Evolutionary conservation across 1,140 invertebrate species (phyloP).

Genomic region (Chymomyza costata): DNA sequence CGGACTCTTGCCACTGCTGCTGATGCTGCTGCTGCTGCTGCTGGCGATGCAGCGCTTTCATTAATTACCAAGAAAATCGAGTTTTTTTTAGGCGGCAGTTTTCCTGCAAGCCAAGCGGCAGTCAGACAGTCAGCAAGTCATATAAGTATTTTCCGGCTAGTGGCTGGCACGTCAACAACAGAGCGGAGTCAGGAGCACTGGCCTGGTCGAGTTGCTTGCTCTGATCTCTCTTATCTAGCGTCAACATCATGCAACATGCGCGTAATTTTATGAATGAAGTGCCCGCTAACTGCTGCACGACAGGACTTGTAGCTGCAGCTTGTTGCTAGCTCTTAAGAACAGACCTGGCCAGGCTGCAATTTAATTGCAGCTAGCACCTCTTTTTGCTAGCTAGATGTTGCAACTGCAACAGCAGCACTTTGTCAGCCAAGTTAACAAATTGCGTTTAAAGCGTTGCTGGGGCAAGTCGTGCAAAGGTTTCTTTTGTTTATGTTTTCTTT

Average conservation of each 20-base stretch:
- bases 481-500: background rate
- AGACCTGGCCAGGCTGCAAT: slow-evolving; percentile 46
- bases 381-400: slow-evolving; percentile 22
- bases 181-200: slow-evolving; percentile 6
- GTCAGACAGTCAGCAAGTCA: slow-evolving; percentile 41
- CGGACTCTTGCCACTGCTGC: background rate
- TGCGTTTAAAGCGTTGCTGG: slow-evolving; percentile 51
- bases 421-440: slow-evolving; percentile 71
- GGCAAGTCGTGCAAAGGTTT: slow-evolving; percentile 6
- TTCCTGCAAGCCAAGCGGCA: slow-evolving; percentile 57
- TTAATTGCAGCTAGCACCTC: slow-evolving; percentile 68
- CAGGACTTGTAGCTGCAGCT: slow-evolving; percentile 26
- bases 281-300: slow-evolving; percentile 60
- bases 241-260: slow-evolving; percentile 65
- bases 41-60: slow-evolving; percentile 43
- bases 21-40: slow-evolving; percentile 18
- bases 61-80: slow-evolving; percentile 71
- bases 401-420: slow-evolving; percentile 58
- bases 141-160: slow-evolving; percentile 45
- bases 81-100: slow-evolving; percentile 48
- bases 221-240: slow-evolving; percentile 48
- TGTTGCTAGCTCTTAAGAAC: slow-evolving; percentile 10
- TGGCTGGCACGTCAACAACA: slow-evolving; percentile 54
- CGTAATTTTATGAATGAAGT: slow-evolving; percentile 74
- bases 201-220: slow-evolving; percentile 25